A percentile compares a stretch with the other conserved stretches of the same genome.
phyloP scores from a whole-genome alignment of 2,797 vertebrate genomes.

The Paramormyrops hopkinsi region DNA sequence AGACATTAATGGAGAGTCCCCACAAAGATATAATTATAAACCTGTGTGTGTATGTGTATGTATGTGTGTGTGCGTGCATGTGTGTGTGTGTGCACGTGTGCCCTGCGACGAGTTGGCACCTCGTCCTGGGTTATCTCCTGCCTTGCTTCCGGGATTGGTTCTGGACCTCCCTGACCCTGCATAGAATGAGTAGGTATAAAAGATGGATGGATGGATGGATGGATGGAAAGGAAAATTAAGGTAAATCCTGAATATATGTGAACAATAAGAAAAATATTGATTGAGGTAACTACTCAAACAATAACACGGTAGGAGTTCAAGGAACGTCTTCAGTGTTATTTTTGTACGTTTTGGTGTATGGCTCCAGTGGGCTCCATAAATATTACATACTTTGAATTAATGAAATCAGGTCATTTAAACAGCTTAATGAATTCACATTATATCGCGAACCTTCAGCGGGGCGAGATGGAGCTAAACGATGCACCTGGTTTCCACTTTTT shows the following conservation, averaged over 20 bases:
- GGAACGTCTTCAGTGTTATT: neutral
- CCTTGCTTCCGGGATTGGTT: neutral
- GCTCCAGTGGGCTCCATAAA: neutral
- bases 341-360: neutral
- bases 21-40: neutral
- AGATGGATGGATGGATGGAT: neutral
- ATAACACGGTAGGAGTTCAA: neutral
- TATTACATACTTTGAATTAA: neutral
- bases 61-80: neutral
- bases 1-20: too few species aligned
- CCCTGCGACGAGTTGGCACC: neutral
- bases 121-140: neutral
- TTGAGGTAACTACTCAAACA: neutral
- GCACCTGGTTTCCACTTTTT: neutral
- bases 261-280: neutral
- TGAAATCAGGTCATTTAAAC: neutral
- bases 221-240: neutral
- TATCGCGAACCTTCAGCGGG: neutral
- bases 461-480: neutral
- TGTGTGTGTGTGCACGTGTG: neutral
- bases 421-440: constrained; percentile 11
- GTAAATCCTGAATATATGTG: neutral
- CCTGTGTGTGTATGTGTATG: neutral
- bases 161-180: neutral
- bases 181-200: neutral